Percentiles rank a stretch among this genome's conserved stretches.
These are phyloP conservation scores for Chelidonichthys spinosus DNA, from an alignment of 2,797 vertebrate genomes.

Conservation along the genomic window DNA sequence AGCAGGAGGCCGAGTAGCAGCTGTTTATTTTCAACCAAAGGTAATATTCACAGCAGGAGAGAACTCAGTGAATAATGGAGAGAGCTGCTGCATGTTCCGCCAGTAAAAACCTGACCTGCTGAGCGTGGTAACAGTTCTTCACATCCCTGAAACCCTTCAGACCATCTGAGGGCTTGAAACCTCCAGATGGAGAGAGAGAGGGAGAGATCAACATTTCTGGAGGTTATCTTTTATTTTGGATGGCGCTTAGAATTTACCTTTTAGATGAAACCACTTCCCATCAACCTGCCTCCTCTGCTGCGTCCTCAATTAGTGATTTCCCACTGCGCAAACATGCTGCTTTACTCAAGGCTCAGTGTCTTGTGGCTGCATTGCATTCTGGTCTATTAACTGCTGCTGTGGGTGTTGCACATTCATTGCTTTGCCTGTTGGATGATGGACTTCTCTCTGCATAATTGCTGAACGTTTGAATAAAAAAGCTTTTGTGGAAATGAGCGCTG, in stretches of 20 bases:
- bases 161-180: not conserved
- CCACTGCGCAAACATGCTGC: not conserved
- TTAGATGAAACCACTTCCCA: not conserved
- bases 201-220: not conserved
- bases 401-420: not conserved
- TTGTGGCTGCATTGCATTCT: constrained; percentile 3
- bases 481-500: not conserved
- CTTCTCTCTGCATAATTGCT: not conserved
- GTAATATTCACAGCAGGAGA: constrained; percentile 45
- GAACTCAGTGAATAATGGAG: constrained; percentile 35
- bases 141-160: constrained; percentile 1
- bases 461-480: not conserved
- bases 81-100: constrained; percentile 22
- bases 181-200: not conserved
- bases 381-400: constrained; percentile 3
- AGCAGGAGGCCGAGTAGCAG: constrained; percentile 27
- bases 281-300: not conserved
- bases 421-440: not conserved
- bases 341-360: not conserved
- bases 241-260: not conserved
- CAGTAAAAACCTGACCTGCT: constrained; percentile 7
- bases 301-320: not conserved
- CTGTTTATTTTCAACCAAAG: constrained; percentile 40
- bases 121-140: constrained; percentile 30
- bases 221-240: not conserved